Percentiles rank a stretch among this genome's conserved stretches.
Conservation (phyloP, 2,113 vertebrate species). For the Paracanthobrama guichenoti region DNA sequence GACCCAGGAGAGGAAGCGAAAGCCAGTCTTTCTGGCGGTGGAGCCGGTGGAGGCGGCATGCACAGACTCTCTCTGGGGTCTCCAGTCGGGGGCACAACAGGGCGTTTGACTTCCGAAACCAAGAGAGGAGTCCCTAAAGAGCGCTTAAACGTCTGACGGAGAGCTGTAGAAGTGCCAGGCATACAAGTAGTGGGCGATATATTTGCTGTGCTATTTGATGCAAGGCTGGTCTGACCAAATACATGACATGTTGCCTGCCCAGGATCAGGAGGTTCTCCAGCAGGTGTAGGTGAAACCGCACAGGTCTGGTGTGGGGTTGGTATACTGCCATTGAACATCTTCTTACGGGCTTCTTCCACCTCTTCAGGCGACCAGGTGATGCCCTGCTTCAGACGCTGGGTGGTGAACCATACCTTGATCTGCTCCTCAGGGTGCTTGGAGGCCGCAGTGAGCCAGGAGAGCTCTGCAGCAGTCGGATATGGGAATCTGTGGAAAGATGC, state of each 20-base stretch:
- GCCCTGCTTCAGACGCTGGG: conserved; percentile 92
- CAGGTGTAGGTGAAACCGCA: conserved; percentile 77
- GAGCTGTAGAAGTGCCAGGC: conserved; percentile 74
- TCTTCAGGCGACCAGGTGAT: conserved; percentile 99
- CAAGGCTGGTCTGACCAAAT: background rate
- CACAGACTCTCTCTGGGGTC: background rate
- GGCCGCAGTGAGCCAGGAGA: conserved; percentile 93
- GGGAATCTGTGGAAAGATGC: conserved; percentile 95
- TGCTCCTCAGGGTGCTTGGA: conserved; percentile 95
- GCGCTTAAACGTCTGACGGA: conserved; percentile 73
- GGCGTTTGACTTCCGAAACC: conserved; percentile 68
- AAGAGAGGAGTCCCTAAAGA: conserved; percentile 54
- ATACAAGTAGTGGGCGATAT: conserved; percentile 75
- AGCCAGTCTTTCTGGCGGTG: conserved; percentile 22
- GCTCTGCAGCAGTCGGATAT: conserved; percentile 91
- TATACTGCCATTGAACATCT: conserved; percentile 97
- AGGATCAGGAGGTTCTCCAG: background rate
- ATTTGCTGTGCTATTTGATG: conserved; percentile 69
- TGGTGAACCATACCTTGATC: conserved; percentile 97
- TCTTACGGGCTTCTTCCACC: conserved; percentile 97
- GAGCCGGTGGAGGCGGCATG: conserved; percentile 72
- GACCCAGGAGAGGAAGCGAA: conserved; percentile 66
- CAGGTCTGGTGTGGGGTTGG: conserved; percentile 86
- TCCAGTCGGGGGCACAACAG: conserved; percentile 62
- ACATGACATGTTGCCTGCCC: background rate